These are phyloP conservation scores for Drosophila santomea DNA, from an alignment of 1,140 invertebrate genomes.

Conservation along the genomic window DNA sequence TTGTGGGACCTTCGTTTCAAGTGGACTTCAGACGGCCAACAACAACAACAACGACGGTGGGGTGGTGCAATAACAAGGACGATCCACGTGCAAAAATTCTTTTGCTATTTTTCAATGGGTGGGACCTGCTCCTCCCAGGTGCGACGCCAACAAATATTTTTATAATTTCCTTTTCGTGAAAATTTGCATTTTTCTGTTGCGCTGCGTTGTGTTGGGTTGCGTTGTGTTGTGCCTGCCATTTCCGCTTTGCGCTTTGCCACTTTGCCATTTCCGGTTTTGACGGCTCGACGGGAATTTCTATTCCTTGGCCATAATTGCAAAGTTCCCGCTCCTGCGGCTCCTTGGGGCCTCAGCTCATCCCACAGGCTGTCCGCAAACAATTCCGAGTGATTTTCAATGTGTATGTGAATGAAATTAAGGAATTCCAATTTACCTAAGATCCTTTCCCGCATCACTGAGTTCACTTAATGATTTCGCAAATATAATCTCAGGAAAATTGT, in stretches of 20 bases:
- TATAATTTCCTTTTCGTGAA: constrained; percentile 70
- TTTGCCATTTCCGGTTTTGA: constrained; percentile 78
- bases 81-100: constrained; percentile 71
- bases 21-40: constrained; percentile 54
- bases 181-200: constrained; percentile 69
- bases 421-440: constrained; percentile 40
- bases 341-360: constrained; percentile 8
- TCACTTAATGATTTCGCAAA: constrained; percentile 3
- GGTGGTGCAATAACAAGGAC: constrained; percentile 45
- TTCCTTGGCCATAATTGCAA: constrained; percentile 61
- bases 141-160: constrained; percentile 63
- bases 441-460: constrained; percentile 12
- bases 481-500: constrained; percentile 6
- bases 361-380: constrained; percentile 34
- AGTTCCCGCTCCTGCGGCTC: constrained; percentile 7
- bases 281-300: constrained; percentile 48
- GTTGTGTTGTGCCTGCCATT: constrained; percentile 58
- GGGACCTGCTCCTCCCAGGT: neutral
- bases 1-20: constrained; percentile 57
- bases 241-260: constrained; percentile 69
- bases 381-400: constrained; percentile 58
- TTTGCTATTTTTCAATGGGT: constrained; percentile 17
- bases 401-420: constrained; percentile 55
- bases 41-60: neutral
- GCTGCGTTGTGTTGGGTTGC: constrained; percentile 40